A percentile compares a stretch with the other conserved stretches of the same genome.
Evolutionary conservation across 2,113 vertebrate genomes (phyloP).

Genomic region (Haemorhous mexicanus): DNA sequence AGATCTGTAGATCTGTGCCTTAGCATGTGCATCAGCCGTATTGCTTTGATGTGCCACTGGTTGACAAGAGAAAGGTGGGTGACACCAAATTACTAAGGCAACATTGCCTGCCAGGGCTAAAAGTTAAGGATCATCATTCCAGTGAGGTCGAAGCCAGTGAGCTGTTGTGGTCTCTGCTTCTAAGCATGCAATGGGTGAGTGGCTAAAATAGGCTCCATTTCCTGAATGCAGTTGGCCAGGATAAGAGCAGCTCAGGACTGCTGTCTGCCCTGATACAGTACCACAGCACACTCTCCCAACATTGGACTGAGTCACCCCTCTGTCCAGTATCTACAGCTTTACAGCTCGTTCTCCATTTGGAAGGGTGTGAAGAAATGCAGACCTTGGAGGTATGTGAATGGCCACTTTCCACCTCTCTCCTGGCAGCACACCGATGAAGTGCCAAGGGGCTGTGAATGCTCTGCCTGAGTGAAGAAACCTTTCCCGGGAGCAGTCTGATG

Average conservation of each 20-base stretch:
- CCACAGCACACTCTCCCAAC: not conserved
- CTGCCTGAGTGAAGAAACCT: not conserved
- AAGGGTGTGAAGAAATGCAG: not conserved
- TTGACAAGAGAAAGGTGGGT: not conserved
- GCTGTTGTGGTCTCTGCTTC: not conserved
- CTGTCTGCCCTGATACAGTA: not conserved
- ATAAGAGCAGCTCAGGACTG: not conserved
- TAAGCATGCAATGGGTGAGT: not conserved
- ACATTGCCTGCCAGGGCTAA: not conserved
- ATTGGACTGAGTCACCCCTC: not conserved
- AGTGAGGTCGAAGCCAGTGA: not conserved
- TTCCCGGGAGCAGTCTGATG: not conserved
- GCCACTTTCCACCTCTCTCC: not conserved
- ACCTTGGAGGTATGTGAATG: not conserved
- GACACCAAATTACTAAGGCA: not conserved
- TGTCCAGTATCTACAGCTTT: not conserved
- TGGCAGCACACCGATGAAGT: not conserved
- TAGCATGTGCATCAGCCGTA: not conserved
- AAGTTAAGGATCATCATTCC: not conserved
- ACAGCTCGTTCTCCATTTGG: not conserved
- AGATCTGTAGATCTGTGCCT: not conserved
- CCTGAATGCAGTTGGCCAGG: not conserved
- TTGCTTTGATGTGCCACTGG: not conserved
- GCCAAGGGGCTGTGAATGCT: conserved; percentile 8
- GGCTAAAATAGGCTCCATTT: not conserved